Evolutionary conservation across 1,140 invertebrate genomes (phyloP), one percentile per base, ranked within the genome.

Genomic region (Forficula auricularia): DNA sequence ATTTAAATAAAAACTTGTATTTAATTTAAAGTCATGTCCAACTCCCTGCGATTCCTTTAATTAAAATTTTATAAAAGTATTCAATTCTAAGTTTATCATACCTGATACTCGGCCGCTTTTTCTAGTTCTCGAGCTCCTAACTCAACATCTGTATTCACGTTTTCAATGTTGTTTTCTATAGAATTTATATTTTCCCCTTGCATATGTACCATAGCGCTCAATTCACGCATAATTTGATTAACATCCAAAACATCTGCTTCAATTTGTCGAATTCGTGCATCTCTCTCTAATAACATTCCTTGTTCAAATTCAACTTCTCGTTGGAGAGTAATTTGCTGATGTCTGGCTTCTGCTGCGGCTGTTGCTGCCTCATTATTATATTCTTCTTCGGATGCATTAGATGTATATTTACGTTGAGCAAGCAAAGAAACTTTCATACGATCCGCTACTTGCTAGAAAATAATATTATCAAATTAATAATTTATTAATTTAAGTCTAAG

Each of bases 201-300:
- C 50, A 80, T 72, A 54, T 80, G 65, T 1, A 91, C 82, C 53
- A 91, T 59, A 33, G 70, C 71, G 3, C 75, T 78, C n/a, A 96
- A 63, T 51, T 89, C 79, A 45, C 79, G 75, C 77, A 94, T 94
- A 40, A 95, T 90, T 58, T 86, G 75, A 61, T 90, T 90, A 1
- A 92, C 79, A 61, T 92, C 87, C 41, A 86, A 61, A 42, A 95
- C 81, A 58, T 92, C 82, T 3, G 73, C 72, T 64, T 92, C 82
- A 36, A 86, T 82, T 55, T 73, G 67, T 48, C 68, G 70, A 44
- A 86, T 72, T 55, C 76, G 71, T 15, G 75, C 69, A 51, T 83
- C 78, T 31, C 77, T 68, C 46, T 86, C 82, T 18, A 79, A 48
- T 32, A 82, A 52, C 64, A 86, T 67, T 43, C 75, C 78, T 45